Evolutionary conservation across 1,140 invertebrate genomes (phyloP), one percentile per base, ranked within the genome.

Genomic region (Argopecten irradians): DNA sequence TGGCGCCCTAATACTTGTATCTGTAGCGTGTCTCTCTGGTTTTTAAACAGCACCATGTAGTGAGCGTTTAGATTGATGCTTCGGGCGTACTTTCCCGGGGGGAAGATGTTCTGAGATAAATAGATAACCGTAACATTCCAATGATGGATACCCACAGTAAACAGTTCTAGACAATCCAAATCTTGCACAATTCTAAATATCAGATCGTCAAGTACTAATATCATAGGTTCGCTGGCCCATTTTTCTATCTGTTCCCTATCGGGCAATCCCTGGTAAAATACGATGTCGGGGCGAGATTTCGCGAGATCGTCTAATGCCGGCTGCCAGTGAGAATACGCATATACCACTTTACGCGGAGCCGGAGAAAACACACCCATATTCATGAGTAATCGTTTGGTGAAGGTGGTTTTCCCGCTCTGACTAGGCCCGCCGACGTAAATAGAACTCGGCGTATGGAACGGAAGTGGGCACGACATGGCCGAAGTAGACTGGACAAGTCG

Each of bases 131-230:
- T 85, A 5, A 88, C 36, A 22, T 82, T 39, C 32, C 39, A 35
- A 28, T 88, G 89, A 84, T 90, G 89, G 28, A 55, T 34, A 11
- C 82, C 82, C 33, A 86, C 86, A 35, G 83, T 82, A 36, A 90
- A 90, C 19, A 90, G 35, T 46, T 82, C 28, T 19, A 86, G 35
- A 34, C 36, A 32, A 32, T 90, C 89, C 71, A 83, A 35, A 19
- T 32, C 39, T 35, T 86, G 39, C 28, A 85, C 35, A n/a, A 90
- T 43, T 34, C 46, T 82, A 16, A 8, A 83, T 32, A 90, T 88
- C 43, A 90, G 34, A 71, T 90, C 87, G 71, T 90, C 89, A 34
- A 90, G 84, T 32, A 90, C 39, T 55, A 90, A 55, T 11, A 90
- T n/a, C 11, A 83, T 85, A 39, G 85, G 86, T 35, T 87, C 28